Evolutionary conservation across 2,113 vertebrate genomes (phyloP), one percentile per base, ranked within the genome.

Genomic region (Mellivora capensis): DNA sequence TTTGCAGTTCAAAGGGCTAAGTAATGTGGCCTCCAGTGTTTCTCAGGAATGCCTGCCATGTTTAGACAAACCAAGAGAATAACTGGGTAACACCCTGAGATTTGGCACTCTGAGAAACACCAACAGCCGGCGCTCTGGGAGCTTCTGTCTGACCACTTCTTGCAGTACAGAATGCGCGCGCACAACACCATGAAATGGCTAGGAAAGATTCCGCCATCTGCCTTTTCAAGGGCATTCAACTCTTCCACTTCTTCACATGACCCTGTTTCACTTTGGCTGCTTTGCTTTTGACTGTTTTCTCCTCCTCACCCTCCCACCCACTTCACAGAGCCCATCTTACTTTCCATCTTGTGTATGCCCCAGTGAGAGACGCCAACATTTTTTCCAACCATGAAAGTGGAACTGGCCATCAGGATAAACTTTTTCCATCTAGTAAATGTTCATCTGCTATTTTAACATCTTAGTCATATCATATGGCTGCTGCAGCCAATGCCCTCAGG

Each of bases 371-470:
- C 84, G 91, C 83, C 87, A 97, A 64, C 62, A 89, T 86, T 96
- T 88, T 96, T 93, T 93, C 76, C 27, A 62, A 87, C 80, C 64
- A 71, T 49, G 18, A 91, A 52, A 94, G 13, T 93, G n/a, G 37
- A 97, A 87, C 7, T 52, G 29, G 74, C n/a, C 49, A 86, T 82
- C 74, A 72, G 71, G 47, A 93, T 77, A 77, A 93, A 76, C 12
- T 81, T 95, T 96, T 74, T 87, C 62, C 80, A 92, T 80, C 23
- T 93, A 97, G 61, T 29, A 91, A 96, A 74, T 44, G 59, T 77
- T 67, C 90, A 93, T 91, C 91, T 94, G 84, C 71, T 96, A 62
- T 97, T 95, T 96, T 96, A 91, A 71, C 6, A 12, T 95, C 61
- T 93, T 64, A 93, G 76, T 97, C 62, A 62, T 88, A 92, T 92